Evolutionary conservation across 2,113 vertebrate species (phyloP).

Genomic region (Phalacrocorax brasilianus): DNA sequence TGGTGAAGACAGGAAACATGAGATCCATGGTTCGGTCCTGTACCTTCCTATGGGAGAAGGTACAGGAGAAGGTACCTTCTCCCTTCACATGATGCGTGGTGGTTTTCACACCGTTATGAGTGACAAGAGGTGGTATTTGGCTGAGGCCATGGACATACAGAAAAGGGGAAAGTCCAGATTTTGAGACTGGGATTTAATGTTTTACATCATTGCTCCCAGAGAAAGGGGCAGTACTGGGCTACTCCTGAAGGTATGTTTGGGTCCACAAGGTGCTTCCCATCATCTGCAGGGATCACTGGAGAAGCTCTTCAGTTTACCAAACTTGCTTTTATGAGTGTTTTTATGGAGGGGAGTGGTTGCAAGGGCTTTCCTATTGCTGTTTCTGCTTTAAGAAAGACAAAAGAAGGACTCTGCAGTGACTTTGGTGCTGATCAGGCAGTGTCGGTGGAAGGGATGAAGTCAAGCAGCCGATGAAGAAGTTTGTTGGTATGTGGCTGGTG

Average conservation of each 20-base stretch:
- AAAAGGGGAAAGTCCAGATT: neutral
- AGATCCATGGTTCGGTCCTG: neutral
- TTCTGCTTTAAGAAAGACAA: constrained; percentile 31
- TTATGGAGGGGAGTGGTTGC: neutral
- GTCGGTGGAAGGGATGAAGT: neutral
- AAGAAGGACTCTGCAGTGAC: neutral
- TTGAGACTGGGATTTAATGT: neutral
- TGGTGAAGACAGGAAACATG: neutral
- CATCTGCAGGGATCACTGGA: neutral
- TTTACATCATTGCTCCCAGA: neutral
- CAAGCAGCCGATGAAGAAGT: neutral
- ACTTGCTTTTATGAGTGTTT: neutral
- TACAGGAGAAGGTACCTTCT: neutral
- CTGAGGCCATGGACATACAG: neutral
- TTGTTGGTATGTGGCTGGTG: neutral
- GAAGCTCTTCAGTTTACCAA: neutral
- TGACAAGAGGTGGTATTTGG: neutral
- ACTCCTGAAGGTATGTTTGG: neutral
- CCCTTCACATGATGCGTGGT: neutral
- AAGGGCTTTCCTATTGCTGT: neutral
- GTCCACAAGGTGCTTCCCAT: neutral
- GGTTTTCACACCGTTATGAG: neutral
- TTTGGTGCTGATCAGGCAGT: neutral
- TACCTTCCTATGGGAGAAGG: neutral
- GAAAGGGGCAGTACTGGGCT: neutral